Evolutionary conservation across 2,888 invertebrate genomes (phyloP).

Genomic region (Allolobophora icterica): DNA sequence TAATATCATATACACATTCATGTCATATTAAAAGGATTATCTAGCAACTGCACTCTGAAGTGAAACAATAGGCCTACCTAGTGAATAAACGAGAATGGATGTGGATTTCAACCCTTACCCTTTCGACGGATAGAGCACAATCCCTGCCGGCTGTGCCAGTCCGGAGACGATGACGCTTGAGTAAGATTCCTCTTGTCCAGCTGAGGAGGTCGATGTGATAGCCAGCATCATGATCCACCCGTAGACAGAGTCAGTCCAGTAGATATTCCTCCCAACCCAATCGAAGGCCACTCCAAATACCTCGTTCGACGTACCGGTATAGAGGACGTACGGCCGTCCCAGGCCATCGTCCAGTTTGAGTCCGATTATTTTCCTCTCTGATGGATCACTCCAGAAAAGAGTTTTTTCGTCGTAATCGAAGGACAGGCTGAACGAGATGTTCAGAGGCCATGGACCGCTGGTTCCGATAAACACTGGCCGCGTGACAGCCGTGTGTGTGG

Average conservation of each 20-base stretch:
- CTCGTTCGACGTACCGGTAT: neutral
- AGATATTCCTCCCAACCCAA: constrained; percentile 14
- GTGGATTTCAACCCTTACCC: neutral
- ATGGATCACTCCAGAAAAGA: neutral
- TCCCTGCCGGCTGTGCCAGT: neutral
- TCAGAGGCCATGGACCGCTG: neutral
- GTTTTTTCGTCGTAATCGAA: neutral
- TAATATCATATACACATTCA: no score
- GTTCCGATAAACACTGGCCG: neutral
- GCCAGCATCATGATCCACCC: constrained; percentile 14
- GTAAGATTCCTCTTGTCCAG: neutral
- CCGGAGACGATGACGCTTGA: neutral
- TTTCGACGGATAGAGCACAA: constrained; percentile 18
- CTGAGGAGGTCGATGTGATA: neutral
- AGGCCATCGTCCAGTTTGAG: neutral
- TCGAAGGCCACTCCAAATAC: neutral
- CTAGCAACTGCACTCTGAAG: no score
- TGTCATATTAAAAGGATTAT: no score
- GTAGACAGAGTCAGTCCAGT: constrained; percentile 4
- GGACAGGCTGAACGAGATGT: neutral
- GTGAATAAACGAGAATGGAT: no score
- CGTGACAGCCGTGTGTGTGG: neutral
- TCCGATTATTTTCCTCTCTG: neutral
- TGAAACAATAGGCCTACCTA: no score
- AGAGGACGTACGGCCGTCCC: neutral